These are phyloP conservation scores for Varanus salvator DNA, from an alignment of 2,113 vertebrate genomes.

Conservation along the genomic window DNA sequence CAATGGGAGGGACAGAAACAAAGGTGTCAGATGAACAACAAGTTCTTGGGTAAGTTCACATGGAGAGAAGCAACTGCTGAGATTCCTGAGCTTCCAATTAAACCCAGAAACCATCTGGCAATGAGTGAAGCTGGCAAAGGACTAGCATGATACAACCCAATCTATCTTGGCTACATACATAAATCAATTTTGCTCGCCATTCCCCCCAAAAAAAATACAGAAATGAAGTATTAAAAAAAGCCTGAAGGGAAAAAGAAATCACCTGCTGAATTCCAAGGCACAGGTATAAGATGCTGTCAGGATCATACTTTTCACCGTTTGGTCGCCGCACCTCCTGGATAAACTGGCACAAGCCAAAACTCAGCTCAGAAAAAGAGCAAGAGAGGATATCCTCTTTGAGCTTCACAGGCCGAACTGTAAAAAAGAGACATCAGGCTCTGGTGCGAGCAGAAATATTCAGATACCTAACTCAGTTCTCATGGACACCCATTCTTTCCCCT, in stretches of 20 bases:
- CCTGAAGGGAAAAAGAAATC: conserved; percentile 18
- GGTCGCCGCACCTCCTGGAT: conserved; percentile 91
- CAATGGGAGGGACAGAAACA: not conserved
- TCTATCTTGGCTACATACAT: not conserved
- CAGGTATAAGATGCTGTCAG: conserved; percentile 97
- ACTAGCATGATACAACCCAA: not conserved
- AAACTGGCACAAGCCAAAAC: conserved; percentile 94
- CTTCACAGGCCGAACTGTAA: conserved; percentile 85
- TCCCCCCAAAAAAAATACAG: not conserved
- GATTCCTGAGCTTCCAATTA: not conserved
- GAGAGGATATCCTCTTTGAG: conserved; percentile 92
- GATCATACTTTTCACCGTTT: conserved; percentile 88
- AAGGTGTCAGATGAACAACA: not conserved
- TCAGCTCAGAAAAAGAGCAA: conserved; percentile 93
- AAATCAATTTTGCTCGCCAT: not conserved
- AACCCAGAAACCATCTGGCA: not conserved
- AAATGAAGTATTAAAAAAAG: too few species aligned
- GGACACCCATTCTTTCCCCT: not conserved
- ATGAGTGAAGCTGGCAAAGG: not conserved
- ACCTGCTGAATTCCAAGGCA: conserved; percentile 99
- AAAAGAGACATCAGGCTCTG: not conserved
- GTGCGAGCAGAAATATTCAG: not conserved
- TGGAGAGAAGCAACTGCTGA: not conserved
- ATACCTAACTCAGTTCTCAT: not conserved
- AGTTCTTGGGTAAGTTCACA: not conserved